A percentile compares a stretch with the other conserved stretches of the same genome.
These are phyloP conservation scores for Premnoplex brunnescens DNA, from an alignment of 2,797 vertebrate species.

Conservation along the genomic window DNA sequence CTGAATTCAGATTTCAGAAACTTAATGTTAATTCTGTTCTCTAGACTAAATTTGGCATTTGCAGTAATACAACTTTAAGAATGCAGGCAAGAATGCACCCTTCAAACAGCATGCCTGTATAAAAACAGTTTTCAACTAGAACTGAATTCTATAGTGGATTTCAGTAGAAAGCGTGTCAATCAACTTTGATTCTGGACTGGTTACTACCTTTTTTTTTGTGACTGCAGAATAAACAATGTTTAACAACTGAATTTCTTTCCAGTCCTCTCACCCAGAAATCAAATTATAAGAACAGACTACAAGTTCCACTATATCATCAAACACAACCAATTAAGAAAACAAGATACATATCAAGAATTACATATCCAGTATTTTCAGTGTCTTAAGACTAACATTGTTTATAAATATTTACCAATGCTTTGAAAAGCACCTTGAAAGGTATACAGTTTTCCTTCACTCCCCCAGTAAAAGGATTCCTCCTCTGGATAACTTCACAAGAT, in stretches of 20 bases:
- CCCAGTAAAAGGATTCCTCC: background rate
- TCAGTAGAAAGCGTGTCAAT: background rate
- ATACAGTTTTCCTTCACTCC: background rate
- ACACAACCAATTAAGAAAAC: background rate
- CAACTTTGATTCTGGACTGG: background rate
- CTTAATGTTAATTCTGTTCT: background rate
- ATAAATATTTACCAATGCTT: background rate
- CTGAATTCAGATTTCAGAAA: background rate
- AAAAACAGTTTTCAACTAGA: background rate
- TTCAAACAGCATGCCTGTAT: background rate
- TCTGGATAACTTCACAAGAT: background rate
- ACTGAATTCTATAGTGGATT: background rate
- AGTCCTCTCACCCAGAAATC: background rate
- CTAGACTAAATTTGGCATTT: background rate
- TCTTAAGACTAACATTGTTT: background rate
- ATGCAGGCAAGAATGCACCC: background rate
- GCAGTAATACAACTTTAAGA: background rate
- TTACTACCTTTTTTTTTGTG: background rate
- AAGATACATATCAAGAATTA: background rate
- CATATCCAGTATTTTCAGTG: background rate
- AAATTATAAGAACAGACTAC: background rate
- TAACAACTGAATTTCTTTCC: background rate
- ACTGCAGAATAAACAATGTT: background rate
- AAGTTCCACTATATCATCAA: background rate
- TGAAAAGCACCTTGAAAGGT: background rate